Evolutionary conservation across 2,113 vertebrate species (phyloP).

Genomic region (Furnarius figulus): DNA sequence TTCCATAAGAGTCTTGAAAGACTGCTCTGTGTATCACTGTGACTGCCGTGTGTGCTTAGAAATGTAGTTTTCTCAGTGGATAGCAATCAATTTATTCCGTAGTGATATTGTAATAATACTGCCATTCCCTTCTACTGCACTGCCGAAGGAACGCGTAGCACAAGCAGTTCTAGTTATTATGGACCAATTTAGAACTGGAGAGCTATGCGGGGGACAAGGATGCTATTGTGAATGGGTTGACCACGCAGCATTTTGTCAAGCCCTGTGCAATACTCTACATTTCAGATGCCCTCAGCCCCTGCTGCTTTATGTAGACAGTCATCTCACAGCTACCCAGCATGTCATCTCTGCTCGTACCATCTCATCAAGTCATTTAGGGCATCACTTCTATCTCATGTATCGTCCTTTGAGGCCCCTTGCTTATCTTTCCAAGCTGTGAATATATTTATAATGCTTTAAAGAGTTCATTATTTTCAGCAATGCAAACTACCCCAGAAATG

Average conservation of each 20-base stretch:
- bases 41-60: constrained; percentile 98
- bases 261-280: constrained; percentile 91
- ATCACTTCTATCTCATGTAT: constrained; percentile 13
- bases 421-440: constrained; percentile 61
- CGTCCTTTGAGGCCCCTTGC: neutral
- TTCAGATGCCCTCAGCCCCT: neutral
- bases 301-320: constrained; percentile 13
- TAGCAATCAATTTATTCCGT: constrained; percentile 91
- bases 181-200: constrained; percentile 82
- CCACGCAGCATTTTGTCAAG: constrained; percentile 92
- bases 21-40: constrained; percentile 99
- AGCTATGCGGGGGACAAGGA: constrained; percentile 75
- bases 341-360: constrained; percentile 35
- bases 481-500: constrained; percentile 41
- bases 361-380: constrained; percentile 34
- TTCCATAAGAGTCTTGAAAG: constrained; percentile 94
- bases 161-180: constrained; percentile 77
- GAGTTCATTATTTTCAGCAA: constrained; percentile 36
- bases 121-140: constrained; percentile 93
- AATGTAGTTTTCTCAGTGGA: constrained; percentile 95
- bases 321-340: constrained; percentile 34
- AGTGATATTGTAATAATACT: constrained; percentile 92
- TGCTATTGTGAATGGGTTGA: constrained; percentile 70
- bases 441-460: constrained; percentile 53
- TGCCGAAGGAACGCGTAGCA: constrained; percentile 80